These are phyloP conservation scores for Gryllus bimaculatus DNA, from an alignment of 1,140 invertebrate species.

Conservation along the genomic window DNA sequence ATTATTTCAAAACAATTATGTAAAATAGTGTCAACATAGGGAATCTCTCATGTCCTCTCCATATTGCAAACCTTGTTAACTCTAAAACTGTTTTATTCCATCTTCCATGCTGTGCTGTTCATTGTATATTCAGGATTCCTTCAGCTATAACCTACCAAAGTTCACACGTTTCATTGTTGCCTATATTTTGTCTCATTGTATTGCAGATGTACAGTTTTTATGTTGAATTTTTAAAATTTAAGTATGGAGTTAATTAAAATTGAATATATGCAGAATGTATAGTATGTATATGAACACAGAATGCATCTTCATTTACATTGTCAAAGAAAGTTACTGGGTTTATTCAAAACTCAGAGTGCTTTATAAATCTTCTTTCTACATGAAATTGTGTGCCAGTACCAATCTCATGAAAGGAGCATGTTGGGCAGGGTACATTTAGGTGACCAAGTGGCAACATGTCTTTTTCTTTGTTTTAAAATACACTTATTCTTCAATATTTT, in stretches of 20 bases:
- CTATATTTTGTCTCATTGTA: conserved; percentile 11
- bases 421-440: no score
- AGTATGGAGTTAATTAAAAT: conserved; percentile 9
- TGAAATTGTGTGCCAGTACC: no score
- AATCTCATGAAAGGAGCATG: no score
- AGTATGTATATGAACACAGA: conserved; percentile 12
- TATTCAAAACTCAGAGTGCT: no score
- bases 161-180: conserved; percentile 15
- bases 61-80: background rate
- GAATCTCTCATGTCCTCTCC: background rate
- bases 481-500: no score
- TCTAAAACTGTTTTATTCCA: background rate
- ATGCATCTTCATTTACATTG: background rate
- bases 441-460: no score
- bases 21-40: background rate
- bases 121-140: conserved; percentile 7
- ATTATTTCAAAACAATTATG: background rate
- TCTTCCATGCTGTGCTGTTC: background rate
- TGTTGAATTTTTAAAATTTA: conserved; percentile 17
- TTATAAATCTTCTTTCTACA: no score
- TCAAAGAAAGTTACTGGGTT: no score
- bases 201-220: conserved; percentile 15
- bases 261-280: conserved; percentile 14
- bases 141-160: conserved; percentile 15
- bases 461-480: no score